Evolutionary conservation across 2,113 vertebrate species (phyloP).

Genomic region (Cervus canadensis): DNA sequence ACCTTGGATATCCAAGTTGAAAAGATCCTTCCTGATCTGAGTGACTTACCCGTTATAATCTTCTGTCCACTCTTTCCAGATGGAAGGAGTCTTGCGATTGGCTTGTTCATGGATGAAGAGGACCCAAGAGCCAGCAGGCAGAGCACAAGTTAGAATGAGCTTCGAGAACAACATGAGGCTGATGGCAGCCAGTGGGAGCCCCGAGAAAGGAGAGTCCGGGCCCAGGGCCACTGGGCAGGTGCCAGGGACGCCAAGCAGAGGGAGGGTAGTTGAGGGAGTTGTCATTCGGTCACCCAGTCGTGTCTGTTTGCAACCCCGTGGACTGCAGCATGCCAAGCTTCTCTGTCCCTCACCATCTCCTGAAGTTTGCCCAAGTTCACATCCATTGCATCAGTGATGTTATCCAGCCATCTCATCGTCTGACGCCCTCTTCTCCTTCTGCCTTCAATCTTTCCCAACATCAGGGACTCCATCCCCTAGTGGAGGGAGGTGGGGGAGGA

Average conservation of each 20-base stretch:
- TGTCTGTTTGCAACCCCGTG: neutral
- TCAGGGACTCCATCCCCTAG: neutral
- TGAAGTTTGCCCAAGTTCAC: neutral
- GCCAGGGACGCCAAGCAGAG: neutral
- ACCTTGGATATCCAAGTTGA: neutral
- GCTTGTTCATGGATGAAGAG: neutral
- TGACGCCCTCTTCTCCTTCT: neutral
- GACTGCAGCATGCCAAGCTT: neutral
- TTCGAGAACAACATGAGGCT: fast-evolving
- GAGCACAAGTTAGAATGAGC: fast-evolving
- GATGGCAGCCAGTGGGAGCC: fast-evolving
- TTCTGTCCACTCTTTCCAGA: neutral
- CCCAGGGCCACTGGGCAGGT: neutral
- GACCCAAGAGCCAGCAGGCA: fast-evolving
- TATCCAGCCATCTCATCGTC: neutral
- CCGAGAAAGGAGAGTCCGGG: fast-evolving
- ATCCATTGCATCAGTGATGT: neutral
- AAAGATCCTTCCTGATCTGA: neutral
- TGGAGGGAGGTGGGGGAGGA: fast-evolving
- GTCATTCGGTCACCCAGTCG: fast-evolving
- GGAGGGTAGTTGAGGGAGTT: neutral
- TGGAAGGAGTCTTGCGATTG: neutral
- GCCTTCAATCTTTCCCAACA: neutral
- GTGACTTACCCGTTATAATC: neutral
- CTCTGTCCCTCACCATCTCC: neutral